Conservation (phyloP, 2,797 vertebrate genomes). For the Vipera ursinii region DNA sequence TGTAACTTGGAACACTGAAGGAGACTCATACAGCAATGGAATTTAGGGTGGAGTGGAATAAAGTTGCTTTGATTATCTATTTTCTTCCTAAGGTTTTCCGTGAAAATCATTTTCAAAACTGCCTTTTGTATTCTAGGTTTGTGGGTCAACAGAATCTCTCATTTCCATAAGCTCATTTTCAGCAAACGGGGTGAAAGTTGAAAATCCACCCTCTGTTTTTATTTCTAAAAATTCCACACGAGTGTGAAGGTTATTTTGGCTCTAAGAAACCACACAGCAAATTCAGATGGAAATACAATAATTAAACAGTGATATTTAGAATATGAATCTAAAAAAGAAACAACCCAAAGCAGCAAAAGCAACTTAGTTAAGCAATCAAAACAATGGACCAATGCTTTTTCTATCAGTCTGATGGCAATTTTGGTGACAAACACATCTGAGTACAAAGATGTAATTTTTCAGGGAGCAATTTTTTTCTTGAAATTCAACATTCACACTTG, state of each 20-base stretch:
- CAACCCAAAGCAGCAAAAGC: not conserved
- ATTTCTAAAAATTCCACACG: not conserved
- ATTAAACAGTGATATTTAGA: not conserved
- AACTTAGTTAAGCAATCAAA: not conserved
- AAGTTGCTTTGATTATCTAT: not conserved
- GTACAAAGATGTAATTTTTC: not conserved
- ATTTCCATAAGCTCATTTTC: not conserved
- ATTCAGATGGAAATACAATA: not conserved
- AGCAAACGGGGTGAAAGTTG: not conserved
- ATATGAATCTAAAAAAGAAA: not conserved
- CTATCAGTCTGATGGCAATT: not conserved
- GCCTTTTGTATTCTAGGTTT: not conserved
- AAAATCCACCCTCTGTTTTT: not conserved
- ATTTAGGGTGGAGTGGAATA: not conserved
- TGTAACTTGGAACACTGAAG: not conserved
- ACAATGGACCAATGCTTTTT: not conserved
- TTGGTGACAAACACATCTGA: not conserved
- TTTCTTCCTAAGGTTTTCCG: not conserved
- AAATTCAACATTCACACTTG: not conserved
- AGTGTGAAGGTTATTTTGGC: not conserved
- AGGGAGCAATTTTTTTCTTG: not conserved
- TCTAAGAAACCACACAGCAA: not conserved
- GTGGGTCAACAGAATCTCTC: not conserved
- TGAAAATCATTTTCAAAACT: not conserved
- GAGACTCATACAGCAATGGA: not conserved